Conservation (phyloP, 2,797 vertebrate genomes). For the Microtus californicus region DNA sequence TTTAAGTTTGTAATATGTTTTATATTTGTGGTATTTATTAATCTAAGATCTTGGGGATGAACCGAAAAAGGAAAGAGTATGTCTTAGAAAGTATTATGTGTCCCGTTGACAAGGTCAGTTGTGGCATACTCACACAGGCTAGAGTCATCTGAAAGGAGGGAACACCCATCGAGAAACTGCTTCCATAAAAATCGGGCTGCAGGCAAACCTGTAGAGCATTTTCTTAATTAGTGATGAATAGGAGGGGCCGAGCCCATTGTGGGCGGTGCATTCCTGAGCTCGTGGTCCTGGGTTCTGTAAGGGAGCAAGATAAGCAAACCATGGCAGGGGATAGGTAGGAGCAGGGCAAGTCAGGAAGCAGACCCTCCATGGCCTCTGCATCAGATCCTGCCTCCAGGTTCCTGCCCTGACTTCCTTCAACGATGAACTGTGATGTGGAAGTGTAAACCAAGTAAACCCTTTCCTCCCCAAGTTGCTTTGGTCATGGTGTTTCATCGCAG, state of each 20-base stretch:
- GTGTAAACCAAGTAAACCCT: background rate
- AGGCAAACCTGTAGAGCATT: background rate
- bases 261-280: background rate
- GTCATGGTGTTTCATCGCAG: background rate
- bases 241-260: background rate
- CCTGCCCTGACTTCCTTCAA: background rate
- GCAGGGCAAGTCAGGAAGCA: background rate
- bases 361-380: background rate
- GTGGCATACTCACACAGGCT: background rate
- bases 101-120: background rate
- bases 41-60: background rate
- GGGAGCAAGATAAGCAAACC: background rate
- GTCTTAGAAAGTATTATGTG: background rate
- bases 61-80: background rate
- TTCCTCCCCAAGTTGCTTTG: background rate
- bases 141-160: background rate
- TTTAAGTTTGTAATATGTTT: background rate
- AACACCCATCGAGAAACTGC: background rate
- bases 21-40: background rate
- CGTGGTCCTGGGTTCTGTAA: background rate
- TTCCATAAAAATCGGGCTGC: background rate
- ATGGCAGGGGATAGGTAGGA: too few species aligned
- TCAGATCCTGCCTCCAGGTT: background rate
- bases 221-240: background rate
- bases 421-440: background rate